Evolutionary conservation across 2,888 invertebrate species (phyloP).

Genomic region (Meghimatium bilineatum): DNA sequence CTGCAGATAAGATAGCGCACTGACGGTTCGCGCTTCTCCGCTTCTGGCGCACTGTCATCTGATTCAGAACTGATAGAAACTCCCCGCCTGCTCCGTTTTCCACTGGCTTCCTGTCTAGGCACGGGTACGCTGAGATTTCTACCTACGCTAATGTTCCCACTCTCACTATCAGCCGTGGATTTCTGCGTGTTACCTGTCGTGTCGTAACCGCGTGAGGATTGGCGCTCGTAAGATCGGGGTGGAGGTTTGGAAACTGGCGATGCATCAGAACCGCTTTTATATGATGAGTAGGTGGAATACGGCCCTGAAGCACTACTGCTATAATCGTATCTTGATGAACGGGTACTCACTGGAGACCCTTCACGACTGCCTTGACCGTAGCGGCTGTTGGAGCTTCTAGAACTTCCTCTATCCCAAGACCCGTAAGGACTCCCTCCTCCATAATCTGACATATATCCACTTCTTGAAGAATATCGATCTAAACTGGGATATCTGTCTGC

Average conservation of each 20-base stretch:
- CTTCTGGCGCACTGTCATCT: conserved; percentile 70
- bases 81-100: conserved; percentile 41
- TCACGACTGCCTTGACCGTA: conserved; percentile 68
- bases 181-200: conserved; percentile 38
- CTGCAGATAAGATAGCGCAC: conserved; percentile 70
- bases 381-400: conserved; percentile 61
- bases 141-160: conserved; percentile 5
- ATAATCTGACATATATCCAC: conserved; percentile 72
- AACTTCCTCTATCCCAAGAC: conserved; percentile 68
- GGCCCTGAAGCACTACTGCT: conserved; percentile 67
- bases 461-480: conserved; percentile 64
- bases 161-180: conserved; percentile 19
- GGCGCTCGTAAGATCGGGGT: conserved; percentile 61
- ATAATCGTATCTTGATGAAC: conserved; percentile 69
- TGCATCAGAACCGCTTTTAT: conserved; percentile 61
- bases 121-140: conserved; percentile 31
- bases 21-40: conserved; percentile 61
- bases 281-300: conserved; percentile 68
- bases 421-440: conserved; percentile 68
- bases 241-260: conserved; percentile 63
- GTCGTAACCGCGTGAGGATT: conserved; percentile 63
- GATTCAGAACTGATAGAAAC: conserved; percentile 56
- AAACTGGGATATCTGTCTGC: conserved; percentile 56
- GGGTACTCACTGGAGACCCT: conserved; percentile 65
- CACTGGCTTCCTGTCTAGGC: conserved; percentile 33